Evolutionary conservation across 2,113 vertebrate genomes (phyloP).

Genomic region (Caracal caracal): DNA sequence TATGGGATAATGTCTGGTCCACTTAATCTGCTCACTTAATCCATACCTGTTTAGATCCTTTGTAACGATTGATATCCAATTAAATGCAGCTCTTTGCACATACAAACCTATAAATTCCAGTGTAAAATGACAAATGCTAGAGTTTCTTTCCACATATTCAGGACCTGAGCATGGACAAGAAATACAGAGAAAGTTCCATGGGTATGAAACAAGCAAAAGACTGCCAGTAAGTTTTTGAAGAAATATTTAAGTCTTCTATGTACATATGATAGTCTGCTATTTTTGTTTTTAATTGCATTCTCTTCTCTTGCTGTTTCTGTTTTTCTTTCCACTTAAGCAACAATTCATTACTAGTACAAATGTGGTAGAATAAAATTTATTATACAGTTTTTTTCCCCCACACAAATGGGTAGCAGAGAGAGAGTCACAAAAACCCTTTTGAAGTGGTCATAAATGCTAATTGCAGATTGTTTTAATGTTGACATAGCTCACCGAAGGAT

Average conservation of each 20-base stretch:
- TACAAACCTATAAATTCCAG: not conserved
- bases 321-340: not conserved
- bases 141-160: not conserved
- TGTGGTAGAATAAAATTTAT: not conserved
- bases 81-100: not conserved
- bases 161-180: not conserved
- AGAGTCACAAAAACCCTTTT: not conserved
- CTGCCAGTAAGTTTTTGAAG: not conserved
- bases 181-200: not conserved
- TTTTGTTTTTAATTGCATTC: not conserved
- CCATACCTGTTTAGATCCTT: not conserved
- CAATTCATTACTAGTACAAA: not conserved
- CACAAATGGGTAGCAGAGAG: not conserved
- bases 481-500: not conserved
- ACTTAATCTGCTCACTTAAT: not conserved
- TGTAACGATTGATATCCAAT: not conserved
- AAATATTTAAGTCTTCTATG: not conserved
- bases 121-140: not conserved
- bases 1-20: not conserved
- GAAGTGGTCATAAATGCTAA: not conserved
- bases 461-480: not conserved
- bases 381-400: not conserved
- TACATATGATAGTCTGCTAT: not conserved
- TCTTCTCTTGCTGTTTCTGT: not conserved
- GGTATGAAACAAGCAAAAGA: not conserved